Evolutionary conservation across 2,113 vertebrate genomes (phyloP), one percentile per base, ranked within the genome.

Genomic region (Dasyornis broadbenti): DNA sequence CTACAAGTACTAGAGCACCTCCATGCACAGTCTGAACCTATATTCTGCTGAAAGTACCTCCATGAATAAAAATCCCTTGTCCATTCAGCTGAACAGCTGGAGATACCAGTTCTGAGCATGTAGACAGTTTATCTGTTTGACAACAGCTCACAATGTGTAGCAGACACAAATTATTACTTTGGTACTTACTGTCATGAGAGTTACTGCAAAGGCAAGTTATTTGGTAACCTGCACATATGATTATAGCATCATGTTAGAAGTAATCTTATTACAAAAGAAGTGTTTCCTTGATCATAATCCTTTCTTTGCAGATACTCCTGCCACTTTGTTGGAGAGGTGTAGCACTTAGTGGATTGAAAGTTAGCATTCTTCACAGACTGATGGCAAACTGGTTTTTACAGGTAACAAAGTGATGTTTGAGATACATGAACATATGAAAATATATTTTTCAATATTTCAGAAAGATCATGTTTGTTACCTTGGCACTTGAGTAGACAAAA

Each of bases 31-130:
- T n/a, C 95, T 93, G 90, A 96, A 94, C 68, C 57, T 82, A 33
- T 59, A 93, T 79, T 94, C 91, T 94, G 28, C 60, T 95, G 10
- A 79, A 89, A 96, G 71, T 77, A 65, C 71, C 78, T 80, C 53
- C 37, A 39, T 64, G 68, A 97, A 93, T 92, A 97, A 95, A 95
- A 92, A 31, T 54, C 70, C 71, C 56, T 91, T 95, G 95, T 92
- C 93, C 96, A 94, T 68, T 95, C 80, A 95, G 83, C 12, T 70
- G 92, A 96, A 71, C 95, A 93, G 90, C 71, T 92, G 91, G 94
- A 91, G 81, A 84, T 35, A n/a, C n/a, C 82, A 61, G 64, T 61
- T 96, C 73, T 93, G 88, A 95, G 64, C 89, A 84, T 10, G 44
- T 3, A 94, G 91, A 89, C 61, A 92, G 35, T 39, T 94, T 94